These are phyloP conservation scores for Plutella xylostella DNA, from an alignment of 2,888 invertebrate species.

Conservation along the genomic window DNA sequence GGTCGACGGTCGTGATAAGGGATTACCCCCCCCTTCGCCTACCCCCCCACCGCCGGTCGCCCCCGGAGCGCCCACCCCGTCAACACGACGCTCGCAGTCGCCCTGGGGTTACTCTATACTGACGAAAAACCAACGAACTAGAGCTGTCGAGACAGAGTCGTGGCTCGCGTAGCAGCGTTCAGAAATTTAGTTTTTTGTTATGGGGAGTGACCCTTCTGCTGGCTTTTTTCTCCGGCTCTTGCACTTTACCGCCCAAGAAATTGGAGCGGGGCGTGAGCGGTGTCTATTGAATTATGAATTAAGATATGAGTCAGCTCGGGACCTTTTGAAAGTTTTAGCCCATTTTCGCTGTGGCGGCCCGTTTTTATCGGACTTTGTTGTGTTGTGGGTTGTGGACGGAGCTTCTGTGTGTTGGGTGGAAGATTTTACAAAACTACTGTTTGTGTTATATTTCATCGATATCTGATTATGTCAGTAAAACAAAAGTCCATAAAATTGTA, in stretches of 20 bases:
- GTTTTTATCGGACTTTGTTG: not conserved
- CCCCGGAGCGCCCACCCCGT: conserved; percentile 18
- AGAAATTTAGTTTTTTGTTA: too few species aligned
- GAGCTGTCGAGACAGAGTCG: too few species aligned
- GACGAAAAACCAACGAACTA: too few species aligned
- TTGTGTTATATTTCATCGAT: not conserved
- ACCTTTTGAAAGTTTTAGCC: conserved; percentile 1
- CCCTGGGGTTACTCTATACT: too few species aligned
- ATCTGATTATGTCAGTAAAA: not conserved
- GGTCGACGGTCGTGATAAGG: conserved; percentile 53
- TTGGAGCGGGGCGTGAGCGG: conserved; percentile 28
- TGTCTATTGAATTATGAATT: conserved; percentile 60
- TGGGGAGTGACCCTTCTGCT: too few species aligned
- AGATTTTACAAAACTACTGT: not conserved
- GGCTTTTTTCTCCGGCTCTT: conserved; percentile 55
- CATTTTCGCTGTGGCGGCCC: not conserved
- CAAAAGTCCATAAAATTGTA: not conserved
- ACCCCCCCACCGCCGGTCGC: conserved; percentile 17
- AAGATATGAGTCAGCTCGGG: conserved; percentile 32
- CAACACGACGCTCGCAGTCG: conserved; percentile 18
- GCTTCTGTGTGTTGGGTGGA: not conserved
- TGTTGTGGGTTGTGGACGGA: not conserved
- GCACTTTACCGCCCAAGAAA: conserved; percentile 41
- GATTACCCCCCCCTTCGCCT: conserved; percentile 36
- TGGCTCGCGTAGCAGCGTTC: too few species aligned